phyloP scores from a whole-genome alignment of 2,113 vertebrate species.

The Mormoops blainvillei region DNA sequence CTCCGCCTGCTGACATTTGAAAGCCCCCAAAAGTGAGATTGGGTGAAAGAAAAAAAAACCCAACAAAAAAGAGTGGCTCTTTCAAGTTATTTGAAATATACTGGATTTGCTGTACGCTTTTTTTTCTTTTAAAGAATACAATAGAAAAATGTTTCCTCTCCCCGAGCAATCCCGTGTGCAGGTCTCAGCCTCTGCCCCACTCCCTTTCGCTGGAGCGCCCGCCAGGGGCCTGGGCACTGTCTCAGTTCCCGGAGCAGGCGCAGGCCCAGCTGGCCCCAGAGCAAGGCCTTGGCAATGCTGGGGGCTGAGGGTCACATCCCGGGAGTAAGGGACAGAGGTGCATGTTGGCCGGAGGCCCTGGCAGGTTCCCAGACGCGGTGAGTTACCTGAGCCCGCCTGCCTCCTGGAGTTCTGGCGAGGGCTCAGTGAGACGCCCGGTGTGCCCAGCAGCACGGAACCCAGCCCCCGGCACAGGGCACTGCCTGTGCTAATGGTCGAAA shows the following conservation, averaged over 20 bases:
- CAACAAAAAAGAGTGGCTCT: conserved; percentile 11
- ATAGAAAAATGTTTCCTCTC: neutral
- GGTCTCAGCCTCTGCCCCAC: neutral
- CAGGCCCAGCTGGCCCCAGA: neutral
- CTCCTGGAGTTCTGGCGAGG: neutral
- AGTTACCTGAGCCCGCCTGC: neutral
- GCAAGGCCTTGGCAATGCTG: neutral
- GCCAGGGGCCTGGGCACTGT: neutral
- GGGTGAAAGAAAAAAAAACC: neutral
- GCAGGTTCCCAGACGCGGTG: neutral
- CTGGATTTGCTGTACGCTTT: neutral
- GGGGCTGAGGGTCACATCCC: neutral
- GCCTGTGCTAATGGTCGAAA: neutral
- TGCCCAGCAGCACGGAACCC: accelerated
- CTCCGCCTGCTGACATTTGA: conserved; percentile 2
- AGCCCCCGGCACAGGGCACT: accelerated
- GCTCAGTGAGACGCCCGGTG: neutral
- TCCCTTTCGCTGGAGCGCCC: neutral
- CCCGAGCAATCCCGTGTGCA: neutral
- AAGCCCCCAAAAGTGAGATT: conserved; percentile 30
- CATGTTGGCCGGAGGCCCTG: neutral
- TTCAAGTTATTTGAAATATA: conserved; percentile 46
- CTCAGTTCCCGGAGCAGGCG: neutral
- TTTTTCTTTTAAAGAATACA: neutral
- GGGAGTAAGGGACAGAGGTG: neutral